Base-by-base conservation (phyloP, 2,888 invertebrate species). In the Myathropa florea region DNA sequence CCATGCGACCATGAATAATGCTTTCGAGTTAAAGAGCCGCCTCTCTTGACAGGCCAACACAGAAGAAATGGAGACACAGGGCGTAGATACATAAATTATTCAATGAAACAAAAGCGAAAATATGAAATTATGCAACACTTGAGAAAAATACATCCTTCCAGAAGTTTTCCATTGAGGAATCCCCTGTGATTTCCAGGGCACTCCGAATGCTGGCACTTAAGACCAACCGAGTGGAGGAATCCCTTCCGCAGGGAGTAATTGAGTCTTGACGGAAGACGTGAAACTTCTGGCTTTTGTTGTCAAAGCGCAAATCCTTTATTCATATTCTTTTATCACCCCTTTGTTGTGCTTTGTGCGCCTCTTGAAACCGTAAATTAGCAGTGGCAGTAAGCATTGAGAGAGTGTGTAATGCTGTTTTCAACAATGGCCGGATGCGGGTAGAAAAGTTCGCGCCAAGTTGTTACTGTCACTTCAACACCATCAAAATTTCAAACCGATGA, bases 61-160 rank as follows among this genome's bases (percentile, higher is more conserved):
- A 30, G 33, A 33, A 33, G 9, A 10, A 1, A 33, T 33, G 18
- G 6, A 73, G 78, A 82, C 82, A 78, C 73, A 73, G 65, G 60
- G 73, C 64, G 24, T 18, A 61, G 71, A 83, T n/a, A n/a, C n/a
- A n/a, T 86, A 83, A 86, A 83, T 86, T 83, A 86, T 86, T 86
- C 86, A 86, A 86, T 83, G 86, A 83, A 79, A 83, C 83, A 83
- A 86, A 86, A 75, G 86, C 78, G 83, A 83, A 87, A 80, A 87
- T 87, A 80, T 76, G 80, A 87, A 87, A 87, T 87, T 87, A 87
- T 87, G 80, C 87, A 83, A 83, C 87, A 87, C 87, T 87, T 80
- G 87, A 87, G 87, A 72, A 87, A 83, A 87, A 80, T 80, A 87
- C 80, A 80, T 87, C 87, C 83, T 87, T 68, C 68, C 75, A 59